Evolutionary conservation across 2,113 vertebrate genomes (phyloP).

Genomic region (Odontesthes bonariensis): DNA sequence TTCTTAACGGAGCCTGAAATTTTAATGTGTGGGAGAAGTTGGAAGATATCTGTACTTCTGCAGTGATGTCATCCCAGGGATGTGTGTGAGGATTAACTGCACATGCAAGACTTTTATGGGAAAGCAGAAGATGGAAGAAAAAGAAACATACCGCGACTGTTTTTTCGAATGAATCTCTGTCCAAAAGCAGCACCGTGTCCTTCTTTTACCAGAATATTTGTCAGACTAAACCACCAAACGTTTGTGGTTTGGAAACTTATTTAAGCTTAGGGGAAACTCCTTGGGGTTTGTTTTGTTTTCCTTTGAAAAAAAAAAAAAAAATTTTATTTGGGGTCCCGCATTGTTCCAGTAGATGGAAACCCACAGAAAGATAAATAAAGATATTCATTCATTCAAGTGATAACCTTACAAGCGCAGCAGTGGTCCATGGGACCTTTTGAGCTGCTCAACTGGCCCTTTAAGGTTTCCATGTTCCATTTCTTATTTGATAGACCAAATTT

Average conservation of each 20-base stretch:
- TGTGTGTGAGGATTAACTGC: constrained; percentile 46
- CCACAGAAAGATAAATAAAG: constrained; percentile 1
- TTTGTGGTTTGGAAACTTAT: constrained; percentile 77
- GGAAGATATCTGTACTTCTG: constrained; percentile 54
- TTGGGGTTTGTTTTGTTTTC: constrained; percentile 63
- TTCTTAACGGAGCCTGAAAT: constrained; percentile 74
- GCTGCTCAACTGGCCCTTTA: constrained; percentile 14
- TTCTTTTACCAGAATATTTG: constrained; percentile 77
- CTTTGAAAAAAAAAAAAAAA: constrained; percentile 46
- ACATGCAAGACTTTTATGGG: constrained; percentile 55
- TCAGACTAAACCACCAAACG: constrained; percentile 72
- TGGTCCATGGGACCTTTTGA: constrained; percentile 5
- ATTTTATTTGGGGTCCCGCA: not conserved
- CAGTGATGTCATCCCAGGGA: constrained; percentile 69
- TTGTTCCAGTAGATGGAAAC: constrained; percentile 11
- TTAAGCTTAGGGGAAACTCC: constrained; percentile 76
- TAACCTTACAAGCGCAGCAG: not conserved
- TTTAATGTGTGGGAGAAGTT: constrained; percentile 56
- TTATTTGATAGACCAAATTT: constrained; percentile 37
- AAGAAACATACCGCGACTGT: constrained; percentile 51
- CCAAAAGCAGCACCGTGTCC: constrained; percentile 65
- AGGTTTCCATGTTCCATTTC: constrained; percentile 27
- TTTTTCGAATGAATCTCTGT: constrained; percentile 51
- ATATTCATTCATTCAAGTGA: not conserved
- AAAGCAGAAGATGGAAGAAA: constrained; percentile 49